These are phyloP conservation scores for Vireo altiloquus DNA, from an alignment of 2,113 vertebrate genomes.

Conservation along the genomic window DNA sequence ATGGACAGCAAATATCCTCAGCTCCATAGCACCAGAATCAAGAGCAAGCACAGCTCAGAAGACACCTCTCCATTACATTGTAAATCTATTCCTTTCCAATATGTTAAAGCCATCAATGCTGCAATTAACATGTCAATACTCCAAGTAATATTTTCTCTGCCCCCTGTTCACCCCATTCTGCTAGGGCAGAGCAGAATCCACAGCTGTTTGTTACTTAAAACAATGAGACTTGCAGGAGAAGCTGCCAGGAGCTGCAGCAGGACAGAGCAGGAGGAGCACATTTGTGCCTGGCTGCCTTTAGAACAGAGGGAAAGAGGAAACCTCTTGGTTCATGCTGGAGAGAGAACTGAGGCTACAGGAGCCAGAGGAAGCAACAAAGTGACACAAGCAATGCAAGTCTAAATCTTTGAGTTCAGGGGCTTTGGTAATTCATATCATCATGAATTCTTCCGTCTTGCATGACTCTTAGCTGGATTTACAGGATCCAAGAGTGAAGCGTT, in stretches of 20 bases:
- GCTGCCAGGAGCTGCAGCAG: background rate
- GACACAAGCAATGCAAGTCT: background rate
- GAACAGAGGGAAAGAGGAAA: background rate
- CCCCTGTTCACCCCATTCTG: background rate
- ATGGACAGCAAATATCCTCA: background rate
- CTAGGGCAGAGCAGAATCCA: background rate
- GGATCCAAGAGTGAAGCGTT: background rate
- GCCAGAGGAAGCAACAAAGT: background rate
- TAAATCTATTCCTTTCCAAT: background rate
- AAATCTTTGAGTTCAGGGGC: background rate
- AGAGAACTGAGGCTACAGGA: background rate
- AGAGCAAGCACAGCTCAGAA: background rate
- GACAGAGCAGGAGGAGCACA: background rate
- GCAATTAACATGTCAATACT: background rate
- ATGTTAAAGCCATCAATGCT: background rate
- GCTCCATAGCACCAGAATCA: background rate
- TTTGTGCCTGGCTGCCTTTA: background rate
- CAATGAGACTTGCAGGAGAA: background rate
- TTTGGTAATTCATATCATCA: background rate
- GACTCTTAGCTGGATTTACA: background rate
- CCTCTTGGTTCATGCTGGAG: background rate
- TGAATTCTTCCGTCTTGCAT: background rate
- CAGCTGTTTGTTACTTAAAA: background rate
- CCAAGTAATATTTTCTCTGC: background rate
- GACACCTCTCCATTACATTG: background rate